Evolutionary conservation across 2,888 invertebrate species (phyloP).

Genomic region (Pelosia muscerda): DNA sequence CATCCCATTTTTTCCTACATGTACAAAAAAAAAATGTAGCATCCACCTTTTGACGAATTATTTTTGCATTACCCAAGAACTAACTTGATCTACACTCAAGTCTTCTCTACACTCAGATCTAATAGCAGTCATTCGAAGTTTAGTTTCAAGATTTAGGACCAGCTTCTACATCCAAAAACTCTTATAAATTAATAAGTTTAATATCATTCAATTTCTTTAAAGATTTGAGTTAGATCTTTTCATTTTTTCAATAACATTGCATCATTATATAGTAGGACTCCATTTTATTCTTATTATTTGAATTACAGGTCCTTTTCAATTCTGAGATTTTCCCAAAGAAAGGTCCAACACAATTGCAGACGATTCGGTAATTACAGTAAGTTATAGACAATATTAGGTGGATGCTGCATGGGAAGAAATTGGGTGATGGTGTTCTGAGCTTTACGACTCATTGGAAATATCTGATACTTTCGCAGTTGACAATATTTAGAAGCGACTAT

Average conservation of each 20-base stretch:
- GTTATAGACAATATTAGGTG: conserved; percentile 26
- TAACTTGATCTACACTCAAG: conserved; percentile 2
- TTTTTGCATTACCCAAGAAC: conserved; percentile 1
- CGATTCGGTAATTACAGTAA: conserved; percentile 26
- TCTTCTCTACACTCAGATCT: not conserved
- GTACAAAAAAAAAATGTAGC: conserved; percentile 20
- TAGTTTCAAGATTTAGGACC: not conserved
- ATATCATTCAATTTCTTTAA: conserved; percentile 3
- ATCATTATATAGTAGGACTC: conserved; percentile 21
- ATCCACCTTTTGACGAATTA: conserved; percentile 20
- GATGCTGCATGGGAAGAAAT: conserved; percentile 30
- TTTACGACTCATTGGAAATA: conserved; percentile 21
- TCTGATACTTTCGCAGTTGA: not conserved
- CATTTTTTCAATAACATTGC: conserved; percentile 9
- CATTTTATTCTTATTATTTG: conserved; percentile 32
- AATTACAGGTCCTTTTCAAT: conserved; percentile 35
- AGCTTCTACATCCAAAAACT: not conserved
- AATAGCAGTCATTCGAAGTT: not conserved
- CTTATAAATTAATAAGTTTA: not conserved
- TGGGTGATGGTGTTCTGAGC: conserved; percentile 28
- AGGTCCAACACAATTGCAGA: conserved; percentile 23
- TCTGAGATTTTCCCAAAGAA: conserved; percentile 30
- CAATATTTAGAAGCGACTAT: not conserved
- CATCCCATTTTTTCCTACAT: conserved; percentile 19
- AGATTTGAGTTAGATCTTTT: not conserved